Evolutionary conservation across 1,140 invertebrate species (phyloP), one percentile per base, ranked within the genome.

Genomic region (Periplaneta americana): DNA sequence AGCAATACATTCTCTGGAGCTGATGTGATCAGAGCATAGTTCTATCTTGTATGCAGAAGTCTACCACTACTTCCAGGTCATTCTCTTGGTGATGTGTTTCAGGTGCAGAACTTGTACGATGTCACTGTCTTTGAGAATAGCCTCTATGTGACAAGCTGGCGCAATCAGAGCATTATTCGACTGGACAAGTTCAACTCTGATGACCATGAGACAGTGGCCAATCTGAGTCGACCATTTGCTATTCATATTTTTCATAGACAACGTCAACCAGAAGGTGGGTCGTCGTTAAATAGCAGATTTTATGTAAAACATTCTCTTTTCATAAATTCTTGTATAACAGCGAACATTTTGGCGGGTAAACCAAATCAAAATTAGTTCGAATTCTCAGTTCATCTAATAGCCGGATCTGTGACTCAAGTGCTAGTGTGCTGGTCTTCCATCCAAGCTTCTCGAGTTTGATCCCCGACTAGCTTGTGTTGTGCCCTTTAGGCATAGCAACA

Each of bases 171-270:
- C 79, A 90, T 95, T 82, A 88, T 92, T 77, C 87, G 89, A 78
- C 84, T 94, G 57, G 88, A 92, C 84, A 92, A 92, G 86, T 91
- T 89, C 80, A 87, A 91, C 57, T 83, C 89, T 0, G 87, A 88
- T 79, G 87, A 89, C 81, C 85, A 86, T 81, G 86, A 86, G 80
- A 87, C 85, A 17, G 85, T 91, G 11, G 84, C 86, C 17, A 90
- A 91, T 85, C 87, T 89, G 22, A 89, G 88, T 57, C 87, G 90
- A 1, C 93, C 93, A 32, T 91, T 91, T 84, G 90, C 92, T 83
- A 91, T 94, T 82, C 90, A 94, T 79, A 91, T 94, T 37, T 95
- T 91, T 87, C 95, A 96, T 86, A 88, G 92, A 79, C 93, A 94
- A 86, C 88, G 92, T 78, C 95, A 96, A 87, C 95, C 95, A 22